Conservation (phyloP, 2,797 vertebrate genomes). For the Cyprinella venusta region DNA sequence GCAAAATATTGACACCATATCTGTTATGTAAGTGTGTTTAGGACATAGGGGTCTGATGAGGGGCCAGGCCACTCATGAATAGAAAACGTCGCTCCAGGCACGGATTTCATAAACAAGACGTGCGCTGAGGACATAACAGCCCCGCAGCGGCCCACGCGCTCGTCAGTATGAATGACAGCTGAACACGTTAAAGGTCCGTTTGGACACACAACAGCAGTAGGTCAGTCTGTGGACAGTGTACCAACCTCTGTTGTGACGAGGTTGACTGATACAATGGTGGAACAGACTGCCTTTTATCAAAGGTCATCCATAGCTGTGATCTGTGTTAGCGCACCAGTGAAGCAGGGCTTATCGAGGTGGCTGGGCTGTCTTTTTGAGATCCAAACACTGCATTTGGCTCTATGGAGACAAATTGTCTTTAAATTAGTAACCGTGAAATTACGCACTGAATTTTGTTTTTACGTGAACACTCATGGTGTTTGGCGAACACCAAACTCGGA, state of each 20-base stretch:
- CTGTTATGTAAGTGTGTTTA: slow-evolving; percentile 75
- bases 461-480: neutral
- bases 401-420: slow-evolving; percentile 7
- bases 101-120: slow-evolving; percentile 54
- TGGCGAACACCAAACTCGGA: neutral
- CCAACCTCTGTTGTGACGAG: slow-evolving; percentile 26
- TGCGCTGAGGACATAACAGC: slow-evolving; percentile 42
- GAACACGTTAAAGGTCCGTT: slow-evolving; percentile 30
- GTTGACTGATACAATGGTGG: slow-evolving; percentile 36
- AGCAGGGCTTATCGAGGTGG: slow-evolving; percentile 23
- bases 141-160: neutral
- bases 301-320: slow-evolving; percentile 50
- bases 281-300: slow-evolving; percentile 46
- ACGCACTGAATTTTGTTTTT: neutral
- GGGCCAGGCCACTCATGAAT: slow-evolving; percentile 53
- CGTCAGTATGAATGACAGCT: slow-evolving; percentile 41
- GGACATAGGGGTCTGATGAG: slow-evolving; percentile 60
- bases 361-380: slow-evolving; percentile 18
- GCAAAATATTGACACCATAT: slow-evolving; percentile 77
- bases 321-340: slow-evolving; percentile 27
- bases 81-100: slow-evolving; percentile 50
- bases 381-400: neutral
- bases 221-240: slow-evolving; percentile 29
- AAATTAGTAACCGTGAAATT: neutral
- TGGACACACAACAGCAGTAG: slow-evolving; percentile 29